Conservation (phyloP, 2,888 invertebrate species). For the Caenorhabditis sp. region DNA sequence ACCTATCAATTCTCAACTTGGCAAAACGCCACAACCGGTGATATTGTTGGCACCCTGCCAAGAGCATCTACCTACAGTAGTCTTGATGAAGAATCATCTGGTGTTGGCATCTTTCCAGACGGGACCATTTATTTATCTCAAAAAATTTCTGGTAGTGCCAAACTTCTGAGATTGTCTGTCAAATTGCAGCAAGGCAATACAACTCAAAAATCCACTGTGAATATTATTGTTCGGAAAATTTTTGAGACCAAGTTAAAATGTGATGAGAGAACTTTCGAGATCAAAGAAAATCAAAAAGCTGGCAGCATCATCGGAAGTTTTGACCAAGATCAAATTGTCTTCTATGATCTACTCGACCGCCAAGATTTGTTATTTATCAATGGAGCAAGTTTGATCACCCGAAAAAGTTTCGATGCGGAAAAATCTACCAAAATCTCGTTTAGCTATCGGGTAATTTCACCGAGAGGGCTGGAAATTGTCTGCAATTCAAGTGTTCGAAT, state of each 20-base stretch:
- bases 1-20: slow-evolving; percentile 29
- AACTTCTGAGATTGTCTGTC: not conserved
- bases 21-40: slow-evolving; percentile 22
- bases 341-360: not conserved
- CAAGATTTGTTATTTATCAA: slow-evolving; percentile 6
- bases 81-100: too few species aligned
- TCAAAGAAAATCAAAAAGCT: not conserved
- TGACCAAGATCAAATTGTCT: slow-evolving; percentile 12
- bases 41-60: slow-evolving; percentile 27
- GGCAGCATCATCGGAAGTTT: slow-evolving; percentile 16
- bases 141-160: not conserved
- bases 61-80: slow-evolving; percentile 14
- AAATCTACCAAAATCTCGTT: slow-evolving; percentile 6
- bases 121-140: slow-evolving; percentile 25
- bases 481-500: slow-evolving; percentile 8
- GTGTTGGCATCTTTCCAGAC: slow-evolving; percentile 28
- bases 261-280: not conserved
- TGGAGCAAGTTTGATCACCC: slow-evolving; percentile 8
- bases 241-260: not conserved
- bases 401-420: slow-evolving; percentile 16
- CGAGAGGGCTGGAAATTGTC: not conserved
- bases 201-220: not conserved
- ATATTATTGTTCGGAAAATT: not conserved
- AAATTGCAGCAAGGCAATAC: not conserved
- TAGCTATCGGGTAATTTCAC: slow-evolving; percentile 10